Base-by-base conservation (phyloP, 2,113 vertebrate genomes). In the Mugil cephalus region DNA sequence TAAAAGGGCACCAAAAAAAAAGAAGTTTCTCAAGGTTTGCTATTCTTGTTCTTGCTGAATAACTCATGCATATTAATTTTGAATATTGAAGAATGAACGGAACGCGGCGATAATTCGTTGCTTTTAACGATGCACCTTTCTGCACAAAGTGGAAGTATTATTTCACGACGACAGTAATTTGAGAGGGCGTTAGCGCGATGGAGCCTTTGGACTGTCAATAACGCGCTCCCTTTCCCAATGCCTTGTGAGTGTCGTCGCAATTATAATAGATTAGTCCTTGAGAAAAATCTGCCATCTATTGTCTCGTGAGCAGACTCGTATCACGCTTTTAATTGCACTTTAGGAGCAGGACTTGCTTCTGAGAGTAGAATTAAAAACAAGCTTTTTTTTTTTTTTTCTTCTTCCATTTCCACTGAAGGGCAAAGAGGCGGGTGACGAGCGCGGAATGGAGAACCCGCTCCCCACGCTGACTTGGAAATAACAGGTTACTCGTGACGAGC, bases 31-130 rank as follows among this genome's bases (percentile, higher is more conserved):
- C 24, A 75, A 64, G 8, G 40, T 24, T n/a, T 7, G 38, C 67
- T 69, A 55, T 63, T 79, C 79, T 50, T 12, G 34, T 55, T 64
- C 53, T 61, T 14, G 58, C 63, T 78, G 77, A 72, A 66, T 67
- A 77, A 74, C 72, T 82, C 77, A 79, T 82, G 72, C 82, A 85
- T 82, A 80, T 79, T 87, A 15, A 89, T 80, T 79, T 65, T 46
- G 75, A 47, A 81, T 52, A 65, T 78, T 78, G 17, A 66, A 71
- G 88, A 80, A n/a, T n/a, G n/a, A n/a, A 48, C 21, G 77, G 55
- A 79, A 62, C 69, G 59, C 24, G 66, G 10, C 50, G 48, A 78
- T 85, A 68, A 80, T 71, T 19, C 0, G 5, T 17, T 62, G 67
- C 69, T 83, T 85, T 80, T 45, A 64, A 55, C 42, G 17, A 46